Evolutionary conservation across 2,797 vertebrate species (phyloP).

Genomic region (Borostomias antarcticus): DNA sequence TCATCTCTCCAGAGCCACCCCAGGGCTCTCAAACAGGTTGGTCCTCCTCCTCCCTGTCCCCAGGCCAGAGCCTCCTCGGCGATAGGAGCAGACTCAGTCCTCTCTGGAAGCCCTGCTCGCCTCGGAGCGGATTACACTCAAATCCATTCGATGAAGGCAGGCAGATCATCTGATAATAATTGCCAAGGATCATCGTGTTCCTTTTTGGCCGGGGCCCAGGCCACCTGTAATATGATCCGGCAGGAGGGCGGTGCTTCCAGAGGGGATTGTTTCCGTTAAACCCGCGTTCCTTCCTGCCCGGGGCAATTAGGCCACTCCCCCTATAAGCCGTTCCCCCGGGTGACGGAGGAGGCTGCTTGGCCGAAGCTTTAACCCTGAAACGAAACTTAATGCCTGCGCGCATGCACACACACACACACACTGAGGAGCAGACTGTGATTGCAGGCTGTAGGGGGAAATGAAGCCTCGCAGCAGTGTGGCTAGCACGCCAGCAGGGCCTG

Average conservation of each 20-base stretch:
- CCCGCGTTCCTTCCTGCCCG: conserved; percentile 27
- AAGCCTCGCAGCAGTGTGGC: conserved; percentile 50
- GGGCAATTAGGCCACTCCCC: not conserved
- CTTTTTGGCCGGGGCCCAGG: conserved; percentile 21
- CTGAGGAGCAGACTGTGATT: not conserved
- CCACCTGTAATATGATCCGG: conserved; percentile 53
- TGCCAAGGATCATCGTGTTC: conserved; percentile 46
- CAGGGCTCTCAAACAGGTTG: conserved; percentile 8
- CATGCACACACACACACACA: not conserved
- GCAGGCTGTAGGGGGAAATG: conserved; percentile 44
- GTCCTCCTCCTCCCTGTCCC: not conserved
- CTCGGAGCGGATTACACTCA: conserved; percentile 58
- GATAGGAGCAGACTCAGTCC: conserved; percentile 11
- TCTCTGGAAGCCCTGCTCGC: conserved; percentile 41
- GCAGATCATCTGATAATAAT: conserved; percentile 58
- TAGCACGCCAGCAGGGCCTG: not conserved
- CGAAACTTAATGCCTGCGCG: conserved; percentile 6
- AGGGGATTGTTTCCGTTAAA: conserved; percentile 11
- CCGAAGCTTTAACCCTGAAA: conserved; percentile 47
- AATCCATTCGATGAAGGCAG: conserved; percentile 47
- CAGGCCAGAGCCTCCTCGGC: not conserved
- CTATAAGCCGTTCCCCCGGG: not conserved
- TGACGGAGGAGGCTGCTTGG: conserved; percentile 9
- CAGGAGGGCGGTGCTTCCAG: conserved; percentile 39
- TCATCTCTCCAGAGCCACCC: not conserved